Base-by-base conservation (phyloP, 1,140 invertebrate species). In the Holotrichia oblita region DNA sequence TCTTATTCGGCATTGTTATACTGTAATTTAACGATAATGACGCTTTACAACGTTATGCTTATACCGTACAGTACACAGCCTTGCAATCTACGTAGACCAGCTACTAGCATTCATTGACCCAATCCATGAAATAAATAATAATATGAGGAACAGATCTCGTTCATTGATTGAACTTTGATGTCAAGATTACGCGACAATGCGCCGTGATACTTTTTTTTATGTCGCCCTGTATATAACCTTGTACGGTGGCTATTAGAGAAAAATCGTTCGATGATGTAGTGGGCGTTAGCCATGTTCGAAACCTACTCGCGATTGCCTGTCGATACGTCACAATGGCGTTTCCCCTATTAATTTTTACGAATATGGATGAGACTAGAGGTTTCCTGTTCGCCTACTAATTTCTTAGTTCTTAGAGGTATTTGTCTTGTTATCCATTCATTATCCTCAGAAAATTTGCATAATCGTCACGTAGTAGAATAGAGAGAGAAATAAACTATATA, bases 111-210 rank as follows among this genome's bases (percentile, higher is more conserved):
- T 55, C 48, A 55, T 55, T 55, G 48, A 55, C 48, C 48, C 14
- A 55, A 55, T 55, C 48, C 14, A 55, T 55, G 14, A 6, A 34
- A 34, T 34, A 34, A 34, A 34, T 34, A 34, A 34, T 34, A 34
- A 34, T 34, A 34, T 34, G 27, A 34, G 27, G 27, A 34, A 34
- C 27, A 34, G 27, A n/a, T 17, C 14, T 55, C 17, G 14, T 55
- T 55, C 48, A 55, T 55, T 55, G 48, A 55, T 55, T 55, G 44
- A 48, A 17, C 17, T 55, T 55, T 17, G 48, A 55, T 55, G 48
- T 55, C 48, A 17, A 55, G 14, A 34, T 34, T 34, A 34, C 27
- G 27, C 27, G 27, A 34, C 27, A 34, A 34, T 55, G 2, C 48
- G 48, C 6, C 12, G n/a, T 55, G 17, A 4, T 6, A n/a, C 6